These are phyloP conservation scores for Melipona quadrifasciata DNA, from an alignment of 1,140 invertebrate species.

Conservation along the genomic window DNA sequence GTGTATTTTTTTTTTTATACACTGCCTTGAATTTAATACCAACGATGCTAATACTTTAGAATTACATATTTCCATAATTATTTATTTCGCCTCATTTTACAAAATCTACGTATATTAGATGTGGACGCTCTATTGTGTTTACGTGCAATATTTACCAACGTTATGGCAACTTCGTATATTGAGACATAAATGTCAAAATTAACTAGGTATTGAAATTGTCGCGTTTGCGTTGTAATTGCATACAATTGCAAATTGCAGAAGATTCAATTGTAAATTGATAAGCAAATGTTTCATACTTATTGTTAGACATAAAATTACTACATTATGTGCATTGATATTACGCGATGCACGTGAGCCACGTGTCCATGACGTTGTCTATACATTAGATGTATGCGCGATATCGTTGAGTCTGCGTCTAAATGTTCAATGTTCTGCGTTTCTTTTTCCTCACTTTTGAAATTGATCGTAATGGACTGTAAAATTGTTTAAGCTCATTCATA, in stretches of 20 bases:
- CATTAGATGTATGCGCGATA: slow-evolving; percentile 25
- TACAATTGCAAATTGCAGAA: not conserved
- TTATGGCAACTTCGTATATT: too few relatives aligned
- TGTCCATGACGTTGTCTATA: slow-evolving; percentile 35
- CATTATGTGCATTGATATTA: not conserved
- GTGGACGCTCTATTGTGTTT: not conserved
- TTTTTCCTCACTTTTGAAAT: not conserved
- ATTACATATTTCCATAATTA: not conserved
- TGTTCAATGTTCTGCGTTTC: not conserved
- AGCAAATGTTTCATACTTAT: not conserved
- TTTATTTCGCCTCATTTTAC: not conserved
- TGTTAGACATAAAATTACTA: not conserved
- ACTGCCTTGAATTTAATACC: not conserved
- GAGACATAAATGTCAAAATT: not conserved
- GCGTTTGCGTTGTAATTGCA: not conserved
- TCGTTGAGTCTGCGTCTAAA: not conserved
- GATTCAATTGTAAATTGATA: not conserved
- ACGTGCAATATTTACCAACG: not conserved
- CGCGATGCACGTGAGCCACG: slow-evolving; percentile 39
- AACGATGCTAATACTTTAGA: not conserved
- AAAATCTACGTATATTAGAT: not conserved
- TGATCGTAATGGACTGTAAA: not conserved
- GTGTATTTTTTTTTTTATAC: not conserved
- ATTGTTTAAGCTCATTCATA: not conserved
- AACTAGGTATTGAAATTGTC: not conserved